Evolutionary conservation across 2,888 invertebrate species (phyloP).

Genomic region (Lasioglossum oenotherae): DNA sequence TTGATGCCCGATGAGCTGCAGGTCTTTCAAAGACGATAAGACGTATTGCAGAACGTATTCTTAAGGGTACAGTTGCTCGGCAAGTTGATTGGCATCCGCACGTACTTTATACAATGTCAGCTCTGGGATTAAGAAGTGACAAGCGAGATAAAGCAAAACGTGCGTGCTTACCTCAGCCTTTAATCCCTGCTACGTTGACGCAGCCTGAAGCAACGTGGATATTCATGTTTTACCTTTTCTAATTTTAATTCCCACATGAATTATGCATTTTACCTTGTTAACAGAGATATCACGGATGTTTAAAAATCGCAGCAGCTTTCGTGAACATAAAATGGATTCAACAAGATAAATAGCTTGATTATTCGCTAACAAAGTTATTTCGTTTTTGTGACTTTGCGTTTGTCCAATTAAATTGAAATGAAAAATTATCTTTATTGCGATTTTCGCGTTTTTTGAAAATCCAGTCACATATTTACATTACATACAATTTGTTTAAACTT

Average conservation of each 20-base stretch:
- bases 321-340: background rate
- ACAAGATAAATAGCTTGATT: background rate
- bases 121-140: constrained; percentile 28
- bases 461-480: too few species aligned
- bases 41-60: background rate
- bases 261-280: background rate
- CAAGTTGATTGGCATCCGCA: constrained; percentile 23
- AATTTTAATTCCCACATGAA: background rate
- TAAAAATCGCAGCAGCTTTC: background rate
- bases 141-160: constrained; percentile 24
- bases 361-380: background rate
- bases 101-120: constrained; percentile 18
- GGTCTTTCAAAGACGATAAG: constrained; percentile 4
- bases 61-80: background rate
- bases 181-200: constrained; percentile 23
- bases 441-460: too few species aligned
- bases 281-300: background rate
- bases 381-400: background rate
- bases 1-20: background rate
- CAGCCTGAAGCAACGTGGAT: background rate
- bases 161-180: constrained; percentile 13
- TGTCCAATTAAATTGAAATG: background rate
- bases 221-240: background rate
- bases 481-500: too few species aligned
- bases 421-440: background rate